These are phyloP conservation scores for Acrobasis consociella DNA, from an alignment of 2,888 invertebrate species.

Conservation along the genomic window DNA sequence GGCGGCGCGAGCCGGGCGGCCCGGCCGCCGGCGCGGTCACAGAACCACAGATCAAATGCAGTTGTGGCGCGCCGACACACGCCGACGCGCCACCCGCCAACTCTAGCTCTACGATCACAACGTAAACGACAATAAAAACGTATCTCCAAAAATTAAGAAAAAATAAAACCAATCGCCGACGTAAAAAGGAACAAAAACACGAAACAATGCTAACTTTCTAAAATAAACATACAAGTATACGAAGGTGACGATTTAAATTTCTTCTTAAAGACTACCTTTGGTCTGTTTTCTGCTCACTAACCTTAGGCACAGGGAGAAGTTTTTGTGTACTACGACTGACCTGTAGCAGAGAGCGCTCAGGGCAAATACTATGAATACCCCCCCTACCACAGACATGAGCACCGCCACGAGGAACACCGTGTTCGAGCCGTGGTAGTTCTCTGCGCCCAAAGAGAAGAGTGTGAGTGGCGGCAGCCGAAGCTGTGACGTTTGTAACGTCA, in stretches of 20 bases:
- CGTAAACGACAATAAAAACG: constrained; percentile 72
- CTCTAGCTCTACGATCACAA: constrained; percentile 79
- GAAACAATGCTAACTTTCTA: constrained; percentile 77
- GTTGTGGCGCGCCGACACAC: constrained; percentile 68
- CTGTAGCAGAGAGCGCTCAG: constrained; percentile 99
- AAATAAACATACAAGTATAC: constrained; percentile 82
- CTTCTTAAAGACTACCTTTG: constrained; percentile 86
- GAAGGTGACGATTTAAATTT: constrained; percentile 83
- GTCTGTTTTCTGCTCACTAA: constrained; percentile 95
- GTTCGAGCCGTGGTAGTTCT: constrained; percentile 98
- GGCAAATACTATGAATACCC: constrained; percentile 99
- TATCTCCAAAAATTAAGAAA: constrained; percentile 60
- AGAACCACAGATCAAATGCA: constrained; percentile 83
- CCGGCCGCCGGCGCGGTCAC: constrained; percentile 70
- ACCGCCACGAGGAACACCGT: constrained; percentile 98
- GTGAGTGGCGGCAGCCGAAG: constrained; percentile 53
- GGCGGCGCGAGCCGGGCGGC: constrained; percentile 39
- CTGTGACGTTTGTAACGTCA: constrained; percentile 45
- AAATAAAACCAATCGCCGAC: constrained; percentile 76
- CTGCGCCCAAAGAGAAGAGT: constrained; percentile 85
- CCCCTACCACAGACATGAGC: constrained; percentile 99
- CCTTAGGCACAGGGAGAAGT: constrained; percentile 99
- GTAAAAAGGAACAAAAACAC: constrained; percentile 78
- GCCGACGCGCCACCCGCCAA: constrained; percentile 75
- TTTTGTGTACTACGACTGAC: constrained; percentile 99